Percentiles rank a stretch among this genome's conserved stretches.
Conservation (phyloP, 1,140 invertebrate genomes). For the Harpegnathos saltator region DNA sequence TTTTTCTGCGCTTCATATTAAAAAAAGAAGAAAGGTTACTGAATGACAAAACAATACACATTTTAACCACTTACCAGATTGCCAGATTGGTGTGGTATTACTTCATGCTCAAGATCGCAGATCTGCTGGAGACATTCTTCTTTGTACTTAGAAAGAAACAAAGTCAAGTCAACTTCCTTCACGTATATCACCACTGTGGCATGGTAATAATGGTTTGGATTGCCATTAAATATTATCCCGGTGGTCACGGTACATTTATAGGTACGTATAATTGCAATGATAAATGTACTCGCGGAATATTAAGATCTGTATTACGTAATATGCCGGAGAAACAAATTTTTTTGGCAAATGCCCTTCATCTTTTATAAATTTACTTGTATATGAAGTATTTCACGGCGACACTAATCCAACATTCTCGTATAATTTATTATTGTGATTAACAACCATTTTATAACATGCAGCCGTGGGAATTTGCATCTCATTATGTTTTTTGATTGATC, state of each 20-base stretch:
- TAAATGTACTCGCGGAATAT: too few species aligned
- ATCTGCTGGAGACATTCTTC: slow-evolving; percentile 92
- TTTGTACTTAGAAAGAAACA: slow-evolving; percentile 95
- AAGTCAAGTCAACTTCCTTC: slow-evolving; percentile 93
- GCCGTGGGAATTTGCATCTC: slow-evolving; percentile 12
- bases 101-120: slow-evolving; percentile 89
- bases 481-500: neutral
- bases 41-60: neutral
- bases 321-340: too few species aligned
- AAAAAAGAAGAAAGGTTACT: neutral
- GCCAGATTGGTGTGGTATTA: slow-evolving; percentile 88
- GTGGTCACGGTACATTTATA: slow-evolving; percentile 82
- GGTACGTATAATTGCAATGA: slow-evolving; percentile 83
- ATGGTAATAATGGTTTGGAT: slow-evolving; percentile 90
- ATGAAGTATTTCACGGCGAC: too few species aligned
- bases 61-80: slow-evolving; percentile 79
- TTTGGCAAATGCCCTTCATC: too few species aligned
- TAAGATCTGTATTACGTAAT: too few species aligned
- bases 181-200: slow-evolving; percentile 94
- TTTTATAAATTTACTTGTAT: too few species aligned
- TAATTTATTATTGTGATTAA: too few species aligned
- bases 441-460: too few species aligned
- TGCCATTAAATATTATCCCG: slow-evolving; percentile 89
- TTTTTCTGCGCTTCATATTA: too few species aligned
- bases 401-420: too few species aligned